Evolutionary conservation across 2,113 vertebrate genomes (phyloP).

Genomic region (Microcebus jonahi): DNA sequence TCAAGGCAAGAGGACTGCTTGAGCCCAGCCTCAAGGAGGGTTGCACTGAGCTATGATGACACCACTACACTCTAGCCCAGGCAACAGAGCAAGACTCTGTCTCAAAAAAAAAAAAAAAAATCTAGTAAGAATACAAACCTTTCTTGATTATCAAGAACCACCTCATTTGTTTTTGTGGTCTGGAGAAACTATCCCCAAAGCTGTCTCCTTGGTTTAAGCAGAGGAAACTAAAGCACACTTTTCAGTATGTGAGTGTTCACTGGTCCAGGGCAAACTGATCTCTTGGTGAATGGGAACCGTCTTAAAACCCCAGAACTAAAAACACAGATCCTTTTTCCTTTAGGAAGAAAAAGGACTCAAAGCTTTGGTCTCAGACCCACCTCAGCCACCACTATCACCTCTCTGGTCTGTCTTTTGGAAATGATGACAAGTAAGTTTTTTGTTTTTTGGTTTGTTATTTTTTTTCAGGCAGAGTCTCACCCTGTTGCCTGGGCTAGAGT

Average conservation of each 20-base stretch:
- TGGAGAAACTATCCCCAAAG: not conserved
- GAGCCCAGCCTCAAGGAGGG: too few species aligned
- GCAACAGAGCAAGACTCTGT: too few species aligned
- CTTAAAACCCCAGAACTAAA: not conserved
- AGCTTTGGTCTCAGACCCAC: not conserved
- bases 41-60: too few species aligned
- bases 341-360: not conserved
- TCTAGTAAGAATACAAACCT: not conserved
- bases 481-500: too few species aligned
- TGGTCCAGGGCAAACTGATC: not conserved
- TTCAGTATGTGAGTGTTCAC: not conserved
- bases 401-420: not conserved
- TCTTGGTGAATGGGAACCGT: not conserved
- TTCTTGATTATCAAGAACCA: not conserved
- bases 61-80: too few species aligned
- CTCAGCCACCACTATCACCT: not conserved
- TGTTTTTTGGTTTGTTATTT: too few species aligned
- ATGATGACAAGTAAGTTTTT: not conserved
- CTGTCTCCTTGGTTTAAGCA: not conserved
- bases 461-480: too few species aligned
- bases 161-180: not conserved
- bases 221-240: not conserved
- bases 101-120: too few species aligned
- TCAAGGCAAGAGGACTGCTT: too few species aligned
- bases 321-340: not conserved